Evolutionary conservation across 2,888 invertebrate genomes (phyloP), one percentile per base, ranked within the genome.

Genomic region (Scaptomyza parva): DNA sequence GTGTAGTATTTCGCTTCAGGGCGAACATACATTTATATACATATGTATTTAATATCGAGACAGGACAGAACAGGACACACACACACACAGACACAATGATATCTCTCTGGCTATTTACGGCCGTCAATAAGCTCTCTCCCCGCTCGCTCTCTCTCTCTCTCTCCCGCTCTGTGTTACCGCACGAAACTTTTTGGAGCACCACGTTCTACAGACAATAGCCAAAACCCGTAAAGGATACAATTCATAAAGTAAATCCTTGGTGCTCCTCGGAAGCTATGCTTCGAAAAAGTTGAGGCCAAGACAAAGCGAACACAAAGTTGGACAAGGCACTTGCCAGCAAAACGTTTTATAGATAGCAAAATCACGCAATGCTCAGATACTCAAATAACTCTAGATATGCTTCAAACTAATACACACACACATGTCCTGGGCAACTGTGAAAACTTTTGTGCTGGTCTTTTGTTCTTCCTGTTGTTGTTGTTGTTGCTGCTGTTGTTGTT

Each of bases 311-410:
- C 60, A 45, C 60, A 73, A 78, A 80, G 79, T 80, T 80, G 62
- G 75, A 75, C 79, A 59, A 61, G 69, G 44, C 61, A 70, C 59
- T 74, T 73, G 74, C 58, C 61, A 63, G 82, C 55, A 75, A 78
- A 78, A 57, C 81, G 81, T 72, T 82, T 83, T 68, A 70, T 72
- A 82, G 81, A 83, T 78, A 82, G 71, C 83, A 75, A 65, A 76
- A 76, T 75, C 75, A 76, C 64, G 75, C 75, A 71, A 71, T 60
- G 65, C 70, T 73, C 65, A 60, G 55, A 72, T 72, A 53, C 72
- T 72, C 72, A 72, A 72, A 72, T 50, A 69, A 69, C 73, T 69
- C 69, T 54, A 57, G 54, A 71, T 58, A 59, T 26, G 51, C 14
- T 51, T 26, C 43, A 44, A 48, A 41, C 61, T 40, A 62, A 67